phyloP scores from a whole-genome alignment of 2,113 vertebrate genomes.

The Psophia crepitans region DNA sequence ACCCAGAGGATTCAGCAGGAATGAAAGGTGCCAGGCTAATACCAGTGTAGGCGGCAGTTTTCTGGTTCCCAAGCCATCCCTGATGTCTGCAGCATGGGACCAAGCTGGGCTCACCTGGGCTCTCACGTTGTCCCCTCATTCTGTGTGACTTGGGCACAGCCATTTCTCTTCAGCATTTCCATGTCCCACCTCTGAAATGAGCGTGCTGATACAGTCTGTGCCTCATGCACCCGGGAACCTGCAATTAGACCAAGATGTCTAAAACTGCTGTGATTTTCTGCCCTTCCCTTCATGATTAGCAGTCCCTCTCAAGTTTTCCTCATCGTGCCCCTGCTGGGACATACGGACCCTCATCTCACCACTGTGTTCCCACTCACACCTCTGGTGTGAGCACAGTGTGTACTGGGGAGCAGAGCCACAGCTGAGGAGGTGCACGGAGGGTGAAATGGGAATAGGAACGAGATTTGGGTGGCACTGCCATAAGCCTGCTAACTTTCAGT shows the following conservation, averaged over 20 bases:
- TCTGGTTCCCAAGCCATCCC: not conserved
- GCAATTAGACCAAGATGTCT: not conserved
- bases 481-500: not conserved
- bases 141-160: not conserved
- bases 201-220: not conserved
- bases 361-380: not conserved
- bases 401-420: not conserved
- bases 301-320: not conserved
- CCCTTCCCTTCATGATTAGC: not conserved
- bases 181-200: not conserved
- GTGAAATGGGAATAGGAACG: not conserved
- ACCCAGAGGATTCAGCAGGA: not conserved
- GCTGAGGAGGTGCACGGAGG: not conserved
- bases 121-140: not conserved
- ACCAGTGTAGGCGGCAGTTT: not conserved
- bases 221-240: fast-evolving
- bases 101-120: not conserved
- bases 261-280: not conserved
- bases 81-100: not conserved
- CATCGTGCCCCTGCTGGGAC: not conserved
- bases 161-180: not conserved
- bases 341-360: not conserved
- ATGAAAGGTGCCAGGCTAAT: not conserved
- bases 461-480: not conserved
- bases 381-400: not conserved